A percentile compares a stretch with the other conserved stretches of the same genome.
Evolutionary conservation across 2,888 invertebrate species (phyloP).

Genomic region (Drosophila rubida): DNA sequence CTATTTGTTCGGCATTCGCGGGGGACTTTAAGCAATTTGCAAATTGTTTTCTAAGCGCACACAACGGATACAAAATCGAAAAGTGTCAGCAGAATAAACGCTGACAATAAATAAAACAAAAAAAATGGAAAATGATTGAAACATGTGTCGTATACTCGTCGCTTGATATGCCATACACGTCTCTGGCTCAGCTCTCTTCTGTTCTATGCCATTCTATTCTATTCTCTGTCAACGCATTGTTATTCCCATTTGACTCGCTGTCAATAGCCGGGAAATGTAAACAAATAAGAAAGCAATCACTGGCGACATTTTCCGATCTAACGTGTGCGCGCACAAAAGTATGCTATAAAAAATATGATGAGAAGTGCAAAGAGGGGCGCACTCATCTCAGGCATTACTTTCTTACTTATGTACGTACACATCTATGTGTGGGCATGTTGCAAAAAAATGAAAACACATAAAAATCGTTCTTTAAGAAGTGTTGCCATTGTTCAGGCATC

Average conservation of each 20-base stretch:
- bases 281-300: conserved; percentile 77
- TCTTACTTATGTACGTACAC: background rate
- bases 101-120: conserved; percentile 59
- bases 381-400: conserved; percentile 22
- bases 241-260: conserved; percentile 54
- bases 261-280: conserved; percentile 73
- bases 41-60: conserved; percentile 77
- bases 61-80: conserved; percentile 43
- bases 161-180: conserved; percentile 75
- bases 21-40: conserved; percentile 67
- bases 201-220: background rate
- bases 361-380: conserved; percentile 50
- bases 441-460: conserved; percentile 3
- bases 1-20: conserved; percentile 59
- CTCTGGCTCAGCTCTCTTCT: conserved; percentile 12
- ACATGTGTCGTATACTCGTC: conserved; percentile 69
- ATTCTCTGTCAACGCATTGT: conserved; percentile 38
- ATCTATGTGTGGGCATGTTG: background rate
- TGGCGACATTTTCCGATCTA: conserved; percentile 68
- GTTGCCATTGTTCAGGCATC: conserved; percentile 36
- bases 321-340: conserved; percentile 69
- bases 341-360: conserved; percentile 77
- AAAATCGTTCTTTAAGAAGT: conserved; percentile 33
- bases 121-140: conserved; percentile 79
- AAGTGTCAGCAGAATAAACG: conserved; percentile 61